Evolutionary conservation across 2,888 invertebrate species (phyloP), one percentile per base, ranked within the genome.

Genomic region (Pegoplata infirma): DNA sequence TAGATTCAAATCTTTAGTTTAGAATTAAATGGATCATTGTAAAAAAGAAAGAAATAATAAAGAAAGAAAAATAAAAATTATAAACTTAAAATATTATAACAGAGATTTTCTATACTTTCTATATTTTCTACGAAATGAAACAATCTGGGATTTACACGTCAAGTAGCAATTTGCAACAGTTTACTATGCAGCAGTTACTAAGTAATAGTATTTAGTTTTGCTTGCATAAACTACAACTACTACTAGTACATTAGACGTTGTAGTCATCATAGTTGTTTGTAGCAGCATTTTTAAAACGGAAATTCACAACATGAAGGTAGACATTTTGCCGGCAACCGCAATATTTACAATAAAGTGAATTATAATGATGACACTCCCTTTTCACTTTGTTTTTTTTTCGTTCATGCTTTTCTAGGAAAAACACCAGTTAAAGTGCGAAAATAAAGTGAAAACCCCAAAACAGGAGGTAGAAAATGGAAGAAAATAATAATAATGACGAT

Each of bases 111-210:
- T n/a, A n/a, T n/a, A n/a, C n/a, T n/a, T n/a, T n/a, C n/a, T n/a
- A n/a, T n/a, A n/a, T 63, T 51, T 68, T 61, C 47, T 40, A 44
- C 14, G 49, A 68, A 63, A 51, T 3, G 25, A n/a, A 14, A 68
- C 59, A 75, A 75, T 68, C 68, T 40, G 21, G 49, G 63, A 75
- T 75, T 75, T 75, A 55, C 75, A 75, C 75, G 68, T 75, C 63
- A 75, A 75, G 75, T 75, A 68, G 75, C 68, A 68, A 75, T 75
- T 68, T 68, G 75, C 61, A 75, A 75, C 61, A 56, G 68, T 67
- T 75, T 68, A 16, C 12, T 32, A 61, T 17, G 32, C 36, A 53
- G 21, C 28, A 47, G 23, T 25, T 14, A 32, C 12, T 28, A 46
- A 19, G 53, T 40, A 32, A 32, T 32, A 32, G n/a, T n/a, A n/a